phyloP scores from a whole-genome alignment of 2,113 vertebrate genomes.

The Engraulis encrasicolus region DNA sequence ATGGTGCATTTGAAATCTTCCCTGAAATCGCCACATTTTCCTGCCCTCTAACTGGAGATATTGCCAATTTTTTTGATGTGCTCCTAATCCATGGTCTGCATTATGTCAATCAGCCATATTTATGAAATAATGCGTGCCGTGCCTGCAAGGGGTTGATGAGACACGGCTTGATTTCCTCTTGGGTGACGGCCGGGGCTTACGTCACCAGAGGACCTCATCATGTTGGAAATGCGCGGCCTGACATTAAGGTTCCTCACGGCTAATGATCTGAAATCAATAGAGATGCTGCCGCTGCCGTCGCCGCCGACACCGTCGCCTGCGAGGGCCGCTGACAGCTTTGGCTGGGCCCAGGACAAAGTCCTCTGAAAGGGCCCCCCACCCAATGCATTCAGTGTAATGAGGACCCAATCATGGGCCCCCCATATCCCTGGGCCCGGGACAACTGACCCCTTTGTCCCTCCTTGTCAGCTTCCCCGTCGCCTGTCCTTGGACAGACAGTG shows the following conservation, averaged over 20 bases:
- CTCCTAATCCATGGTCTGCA: not conserved
- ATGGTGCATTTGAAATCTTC: not conserved
- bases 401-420: too few species aligned
- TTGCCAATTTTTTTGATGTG: not conserved
- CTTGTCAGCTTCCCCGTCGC: too few species aligned
- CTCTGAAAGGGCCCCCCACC: too few species aligned
- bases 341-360: too few species aligned
- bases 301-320: too few species aligned
- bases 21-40: not conserved
- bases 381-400: too few species aligned
- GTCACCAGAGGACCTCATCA: conserved; percentile 18
- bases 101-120: not conserved
- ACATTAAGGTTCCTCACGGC: conserved; percentile 48
- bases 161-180: conserved; percentile 32
- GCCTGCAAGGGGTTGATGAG: conserved; percentile 21
- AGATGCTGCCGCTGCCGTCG: conserved; percentile 35
- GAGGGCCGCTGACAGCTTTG: too few species aligned
- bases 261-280: conserved; percentile 49
- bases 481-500: conserved; percentile 4
- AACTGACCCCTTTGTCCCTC: too few species aligned
- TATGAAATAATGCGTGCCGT: conserved; percentile 18
- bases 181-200: conserved; percentile 13
- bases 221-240: conserved; percentile 40
- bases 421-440: too few species aligned
- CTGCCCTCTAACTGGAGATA: not conserved